Evolutionary conservation across 2,888 invertebrate species (phyloP).

Genomic region (Melanostoma mellinum): DNA sequence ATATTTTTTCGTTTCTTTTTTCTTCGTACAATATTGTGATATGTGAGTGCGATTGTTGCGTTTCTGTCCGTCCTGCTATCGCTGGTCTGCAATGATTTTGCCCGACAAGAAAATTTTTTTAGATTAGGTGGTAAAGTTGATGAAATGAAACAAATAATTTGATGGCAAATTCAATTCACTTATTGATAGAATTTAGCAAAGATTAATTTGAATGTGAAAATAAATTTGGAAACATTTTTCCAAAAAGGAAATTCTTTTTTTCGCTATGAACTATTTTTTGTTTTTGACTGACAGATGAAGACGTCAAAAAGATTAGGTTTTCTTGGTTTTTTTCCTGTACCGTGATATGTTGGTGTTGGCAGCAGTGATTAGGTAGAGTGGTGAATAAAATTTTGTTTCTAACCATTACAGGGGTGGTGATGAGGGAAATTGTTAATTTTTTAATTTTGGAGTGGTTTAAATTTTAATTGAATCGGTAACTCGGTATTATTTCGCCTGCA

Average conservation of each 20-base stretch:
- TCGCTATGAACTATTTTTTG: conserved; percentile 55
- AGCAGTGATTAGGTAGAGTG: conserved; percentile 26
- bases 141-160: conserved; percentile 18
- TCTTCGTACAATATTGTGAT: conserved; percentile 30
- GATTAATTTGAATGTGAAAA: conserved; percentile 35
- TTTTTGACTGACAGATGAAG: conserved; percentile 60
- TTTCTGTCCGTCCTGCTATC: conserved; percentile 31
- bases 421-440: not conserved
- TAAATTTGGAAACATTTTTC: conserved; percentile 66
- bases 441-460: not conserved
- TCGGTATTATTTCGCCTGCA: no score
- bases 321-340: conserved; percentile 2
- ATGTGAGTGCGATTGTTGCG: conserved; percentile 61
- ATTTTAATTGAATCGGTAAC: no score
- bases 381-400: not conserved
- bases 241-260: conserved; percentile 49
- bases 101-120: not conserved
- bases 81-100: conserved; percentile 26
- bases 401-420: conserved; percentile 28
- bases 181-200: conserved; percentile 5
- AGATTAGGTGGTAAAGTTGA: not conserved
- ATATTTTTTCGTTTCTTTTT: conserved; percentile 6
- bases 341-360: conserved; percentile 31
- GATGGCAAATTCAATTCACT: not conserved
- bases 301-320: conserved; percentile 58